Percentiles rank a stretch among this genome's conserved stretches.
Evolutionary conservation across 2,113 vertebrate genomes (phyloP).

Genomic region (Rhinogobius similis): DNA sequence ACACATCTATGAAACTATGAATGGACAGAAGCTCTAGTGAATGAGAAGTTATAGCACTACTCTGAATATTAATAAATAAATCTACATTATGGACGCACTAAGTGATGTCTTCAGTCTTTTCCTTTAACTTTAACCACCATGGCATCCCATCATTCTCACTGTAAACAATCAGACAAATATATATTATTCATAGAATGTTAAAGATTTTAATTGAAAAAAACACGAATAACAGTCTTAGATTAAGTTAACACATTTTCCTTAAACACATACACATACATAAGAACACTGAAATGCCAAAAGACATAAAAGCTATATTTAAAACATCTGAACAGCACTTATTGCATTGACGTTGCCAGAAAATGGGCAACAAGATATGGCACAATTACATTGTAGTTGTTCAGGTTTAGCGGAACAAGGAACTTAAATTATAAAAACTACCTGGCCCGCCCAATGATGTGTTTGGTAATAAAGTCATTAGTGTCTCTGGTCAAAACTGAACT

Average conservation of each 20-base stretch:
- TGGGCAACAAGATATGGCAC: slow-evolving; percentile 19
- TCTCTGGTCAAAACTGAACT: background rate
- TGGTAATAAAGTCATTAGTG: background rate
- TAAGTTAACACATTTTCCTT: slow-evolving; percentile 72
- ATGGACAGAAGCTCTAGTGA: slow-evolving; percentile 54
- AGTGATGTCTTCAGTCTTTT: background rate
- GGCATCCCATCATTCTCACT: slow-evolving; percentile 6
- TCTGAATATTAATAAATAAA: slow-evolving; percentile 77
- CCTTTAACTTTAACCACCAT: background rate
- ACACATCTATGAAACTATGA: slow-evolving; percentile 40
- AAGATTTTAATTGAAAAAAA: slow-evolving; percentile 62
- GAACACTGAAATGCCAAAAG: slow-evolving; percentile 35
- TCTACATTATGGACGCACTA: slow-evolving; percentile 74
- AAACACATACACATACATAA: slow-evolving; percentile 23
- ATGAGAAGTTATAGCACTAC: slow-evolving; percentile 75
- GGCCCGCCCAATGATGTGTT: too few relatives aligned
- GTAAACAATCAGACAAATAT: slow-evolving; percentile 13
- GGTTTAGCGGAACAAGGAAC: background rate
- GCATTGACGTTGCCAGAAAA: slow-evolving; percentile 16
- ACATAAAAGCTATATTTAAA: slow-evolving; percentile 16
- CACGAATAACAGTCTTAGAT: slow-evolving; percentile 39
- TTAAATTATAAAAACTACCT: background rate
- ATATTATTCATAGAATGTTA: slow-evolving; percentile 34
- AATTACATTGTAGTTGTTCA: background rate
- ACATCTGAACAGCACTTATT: background rate